Conservation (phyloP, 2,888 invertebrate genomes). For the Bugulina stolonifera region DNA sequence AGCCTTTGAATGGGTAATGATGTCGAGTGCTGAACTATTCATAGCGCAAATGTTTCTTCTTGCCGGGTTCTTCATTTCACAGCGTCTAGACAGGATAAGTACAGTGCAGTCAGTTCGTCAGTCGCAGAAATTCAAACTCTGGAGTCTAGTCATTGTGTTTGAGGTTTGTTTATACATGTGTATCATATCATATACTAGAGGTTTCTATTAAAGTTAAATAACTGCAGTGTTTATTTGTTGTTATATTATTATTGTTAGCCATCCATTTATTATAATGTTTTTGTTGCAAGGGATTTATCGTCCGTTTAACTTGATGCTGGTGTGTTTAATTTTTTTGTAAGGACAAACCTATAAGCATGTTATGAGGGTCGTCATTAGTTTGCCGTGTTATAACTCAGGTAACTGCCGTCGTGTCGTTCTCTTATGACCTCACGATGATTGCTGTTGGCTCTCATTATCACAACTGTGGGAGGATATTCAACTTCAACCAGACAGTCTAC, state of each 20-base stretch:
- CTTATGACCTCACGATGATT: constrained; percentile 46
- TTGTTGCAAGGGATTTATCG: too few species aligned
- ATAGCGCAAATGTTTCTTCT: constrained; percentile 56
- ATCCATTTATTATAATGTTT: too few species aligned
- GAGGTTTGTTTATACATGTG: constrained; percentile 41
- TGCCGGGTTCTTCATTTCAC: constrained; percentile 56
- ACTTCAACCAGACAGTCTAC: constrained; percentile 53
- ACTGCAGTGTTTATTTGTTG: too few species aligned
- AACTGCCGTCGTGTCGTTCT: constrained; percentile 51
- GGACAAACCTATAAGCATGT: too few species aligned
- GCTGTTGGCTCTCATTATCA: neutral
- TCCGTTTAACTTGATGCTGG: too few species aligned
- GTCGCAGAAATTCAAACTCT: constrained; percentile 56
- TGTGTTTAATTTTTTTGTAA: too few species aligned
- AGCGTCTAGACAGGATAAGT: constrained; percentile 51
- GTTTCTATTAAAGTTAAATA: too few species aligned
- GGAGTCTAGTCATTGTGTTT: constrained; percentile 56
- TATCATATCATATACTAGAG: too few species aligned
- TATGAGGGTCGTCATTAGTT: too few species aligned
- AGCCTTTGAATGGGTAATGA: constrained; percentile 58
- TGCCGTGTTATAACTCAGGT: too few species aligned
- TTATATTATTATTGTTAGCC: too few species aligned
- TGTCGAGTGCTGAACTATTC: constrained; percentile 56
- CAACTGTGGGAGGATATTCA: neutral
- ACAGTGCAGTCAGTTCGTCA: constrained; percentile 52